These are phyloP conservation scores for Percopsis omiscomaycus DNA, from an alignment of 2,797 vertebrate genomes.

Conservation along the genomic window DNA sequence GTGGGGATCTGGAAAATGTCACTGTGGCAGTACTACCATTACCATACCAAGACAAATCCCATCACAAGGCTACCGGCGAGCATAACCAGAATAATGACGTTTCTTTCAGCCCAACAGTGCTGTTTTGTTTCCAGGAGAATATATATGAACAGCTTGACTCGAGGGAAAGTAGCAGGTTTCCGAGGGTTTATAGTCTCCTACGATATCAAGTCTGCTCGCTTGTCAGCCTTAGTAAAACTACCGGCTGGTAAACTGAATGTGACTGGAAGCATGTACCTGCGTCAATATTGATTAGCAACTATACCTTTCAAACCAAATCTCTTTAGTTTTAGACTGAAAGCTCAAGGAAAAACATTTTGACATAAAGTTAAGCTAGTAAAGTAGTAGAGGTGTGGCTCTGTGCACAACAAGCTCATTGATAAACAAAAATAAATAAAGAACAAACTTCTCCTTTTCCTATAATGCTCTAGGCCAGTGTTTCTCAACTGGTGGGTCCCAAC, in stretches of 20 bases:
- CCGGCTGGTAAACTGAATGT: conserved; percentile 17
- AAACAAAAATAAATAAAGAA: too few relatives aligned
- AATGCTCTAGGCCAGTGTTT: too few relatives aligned
- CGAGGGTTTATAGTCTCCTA: background rate
- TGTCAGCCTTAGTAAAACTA: background rate
- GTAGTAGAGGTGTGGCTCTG: too few relatives aligned
- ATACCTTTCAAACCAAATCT: conserved; percentile 8
- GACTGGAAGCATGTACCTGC: conserved; percentile 18
- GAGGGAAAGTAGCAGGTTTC: background rate
- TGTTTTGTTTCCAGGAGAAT: conserved; percentile 4
- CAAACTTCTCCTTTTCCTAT: too few relatives aligned
- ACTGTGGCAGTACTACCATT: conserved; percentile 35
- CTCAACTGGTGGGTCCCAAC: too few relatives aligned
- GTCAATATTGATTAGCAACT: conserved; percentile 7
- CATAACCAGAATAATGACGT: conserved; percentile 10
- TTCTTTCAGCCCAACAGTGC: background rate
- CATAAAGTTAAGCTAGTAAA: too few relatives aligned
- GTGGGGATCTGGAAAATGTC: conserved; percentile 57
- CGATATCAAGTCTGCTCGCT: background rate
- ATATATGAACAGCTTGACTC: background rate
- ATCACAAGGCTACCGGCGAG: conserved; percentile 24
- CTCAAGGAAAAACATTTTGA: too few relatives aligned
- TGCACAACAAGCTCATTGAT: too few relatives aligned
- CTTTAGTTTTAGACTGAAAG: conserved; percentile 7
- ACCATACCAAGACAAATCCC: conserved; percentile 33